phyloP scores from a whole-genome alignment of 2,888 invertebrate species.

The Hirudinaria manillensis region DNA sequence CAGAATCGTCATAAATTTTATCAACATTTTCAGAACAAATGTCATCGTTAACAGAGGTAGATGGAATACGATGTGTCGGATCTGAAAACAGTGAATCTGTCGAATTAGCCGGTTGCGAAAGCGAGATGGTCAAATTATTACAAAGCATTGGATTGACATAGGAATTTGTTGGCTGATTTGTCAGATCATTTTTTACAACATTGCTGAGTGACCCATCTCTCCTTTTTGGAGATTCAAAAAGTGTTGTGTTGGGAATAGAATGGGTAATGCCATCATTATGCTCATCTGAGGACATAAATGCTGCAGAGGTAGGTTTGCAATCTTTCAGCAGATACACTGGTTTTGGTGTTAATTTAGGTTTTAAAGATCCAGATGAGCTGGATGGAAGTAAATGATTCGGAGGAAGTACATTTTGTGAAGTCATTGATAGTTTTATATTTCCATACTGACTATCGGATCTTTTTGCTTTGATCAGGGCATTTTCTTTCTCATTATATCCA shows the following conservation, averaged over 20 bases:
- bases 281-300: not conserved
- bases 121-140: not conserved
- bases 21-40: too few relatives aligned
- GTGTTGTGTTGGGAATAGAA: not conserved
- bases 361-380: not conserved
- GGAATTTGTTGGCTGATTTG: too few relatives aligned
- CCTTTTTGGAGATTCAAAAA: not conserved
- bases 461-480: too few relatives aligned
- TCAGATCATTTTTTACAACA: too few relatives aligned
- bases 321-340: conserved; percentile 3
- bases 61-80: too few relatives aligned
- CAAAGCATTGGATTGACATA: too few relatives aligned
- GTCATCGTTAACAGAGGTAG: too few relatives aligned
- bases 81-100: too few relatives aligned
- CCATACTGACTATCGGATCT: too few relatives aligned
- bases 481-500: conserved; percentile 7
- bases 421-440: too few relatives aligned
- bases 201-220: not conserved
- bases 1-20: not conserved
- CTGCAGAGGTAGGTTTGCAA: not conserved
- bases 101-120: not conserved
- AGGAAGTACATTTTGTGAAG: too few relatives aligned
- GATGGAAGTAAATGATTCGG: too few relatives aligned
- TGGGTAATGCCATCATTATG: not conserved
- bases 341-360: conserved; percentile 19